Evolutionary conservation across 2,113 vertebrate genomes (phyloP).

Genomic region (Campylomormyrus tamandua): DNA sequence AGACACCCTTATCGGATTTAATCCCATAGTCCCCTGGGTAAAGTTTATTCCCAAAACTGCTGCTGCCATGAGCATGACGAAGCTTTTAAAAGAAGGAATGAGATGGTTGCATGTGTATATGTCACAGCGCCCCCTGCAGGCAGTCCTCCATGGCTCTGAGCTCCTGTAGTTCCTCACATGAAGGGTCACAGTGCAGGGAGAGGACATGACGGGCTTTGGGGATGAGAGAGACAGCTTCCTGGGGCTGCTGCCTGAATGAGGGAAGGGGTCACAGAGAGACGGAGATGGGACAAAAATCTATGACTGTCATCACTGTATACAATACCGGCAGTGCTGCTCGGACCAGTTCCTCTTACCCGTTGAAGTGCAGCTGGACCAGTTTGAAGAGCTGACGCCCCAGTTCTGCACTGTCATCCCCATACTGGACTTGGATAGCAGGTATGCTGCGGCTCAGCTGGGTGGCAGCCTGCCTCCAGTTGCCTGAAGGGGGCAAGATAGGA

Average conservation of each 20-base stretch:
- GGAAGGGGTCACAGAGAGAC: not conserved
- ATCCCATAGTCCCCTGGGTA: not conserved
- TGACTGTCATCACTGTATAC: not conserved
- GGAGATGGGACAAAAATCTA: not conserved
- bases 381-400: constrained; percentile 84
- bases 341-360: constrained; percentile 64
- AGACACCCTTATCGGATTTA: not conserved
- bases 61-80: not conserved
- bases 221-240: constrained; percentile 63
- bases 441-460: constrained; percentile 67
- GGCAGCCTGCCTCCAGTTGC: constrained; percentile 77
- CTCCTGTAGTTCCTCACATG: constrained; percentile 66
- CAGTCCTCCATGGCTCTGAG: constrained; percentile 78
- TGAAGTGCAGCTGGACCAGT: constrained; percentile 86
- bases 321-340: not conserved
- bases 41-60: not conserved
- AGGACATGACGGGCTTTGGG: constrained; percentile 67
- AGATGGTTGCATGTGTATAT: not conserved
- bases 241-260: constrained; percentile 47
- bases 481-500: constrained; percentile 43
- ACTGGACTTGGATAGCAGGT: constrained; percentile 58
- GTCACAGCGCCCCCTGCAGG: constrained; percentile 48
- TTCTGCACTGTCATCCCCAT: constrained; percentile 79
- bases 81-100: not conserved
- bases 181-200: constrained; percentile 64